Percentiles rank a stretch among this genome's conserved stretches.
Conservation (phyloP, 2,113 vertebrate species). For the Chaetodon trifascialis region DNA sequence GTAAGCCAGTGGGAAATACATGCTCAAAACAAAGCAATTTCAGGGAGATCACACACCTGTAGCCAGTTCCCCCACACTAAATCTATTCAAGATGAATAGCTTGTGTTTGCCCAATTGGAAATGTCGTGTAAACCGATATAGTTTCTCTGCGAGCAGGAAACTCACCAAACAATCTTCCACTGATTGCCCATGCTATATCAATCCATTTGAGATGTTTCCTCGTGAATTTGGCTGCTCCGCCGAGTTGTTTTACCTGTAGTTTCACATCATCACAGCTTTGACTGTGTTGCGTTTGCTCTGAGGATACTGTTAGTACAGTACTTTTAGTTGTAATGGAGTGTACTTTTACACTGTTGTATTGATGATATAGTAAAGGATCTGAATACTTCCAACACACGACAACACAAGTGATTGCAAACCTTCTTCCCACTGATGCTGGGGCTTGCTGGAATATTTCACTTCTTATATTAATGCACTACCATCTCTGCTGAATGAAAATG, state of each 20-base stretch:
- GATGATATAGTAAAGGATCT: not conserved
- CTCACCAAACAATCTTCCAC: constrained; percentile 23
- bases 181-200: constrained; percentile 18
- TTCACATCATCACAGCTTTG: constrained; percentile 30
- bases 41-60: constrained; percentile 63
- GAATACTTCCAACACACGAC: not conserved
- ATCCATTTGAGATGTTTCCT: constrained; percentile 18
- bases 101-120: constrained; percentile 58
- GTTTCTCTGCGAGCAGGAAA: constrained; percentile 45
- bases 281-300: not conserved
- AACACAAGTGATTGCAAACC: not conserved
- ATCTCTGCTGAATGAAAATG: constrained; percentile 52
- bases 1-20: constrained; percentile 59
- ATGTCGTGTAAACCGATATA: constrained; percentile 24
- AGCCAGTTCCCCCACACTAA: constrained; percentile 50
- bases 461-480: constrained; percentile 58
- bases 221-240: constrained; percentile 7
- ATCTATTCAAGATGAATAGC: constrained; percentile 71
- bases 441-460: constrained; percentile 25
- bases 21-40: constrained; percentile 69
- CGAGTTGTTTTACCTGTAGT: constrained; percentile 3
- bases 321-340: not conserved
- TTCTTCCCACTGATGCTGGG: not conserved
- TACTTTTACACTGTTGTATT: not conserved
- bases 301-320: too few species aligned